Conservation (phyloP, 2,888 invertebrate species). For the Andrena minutula region DNA sequence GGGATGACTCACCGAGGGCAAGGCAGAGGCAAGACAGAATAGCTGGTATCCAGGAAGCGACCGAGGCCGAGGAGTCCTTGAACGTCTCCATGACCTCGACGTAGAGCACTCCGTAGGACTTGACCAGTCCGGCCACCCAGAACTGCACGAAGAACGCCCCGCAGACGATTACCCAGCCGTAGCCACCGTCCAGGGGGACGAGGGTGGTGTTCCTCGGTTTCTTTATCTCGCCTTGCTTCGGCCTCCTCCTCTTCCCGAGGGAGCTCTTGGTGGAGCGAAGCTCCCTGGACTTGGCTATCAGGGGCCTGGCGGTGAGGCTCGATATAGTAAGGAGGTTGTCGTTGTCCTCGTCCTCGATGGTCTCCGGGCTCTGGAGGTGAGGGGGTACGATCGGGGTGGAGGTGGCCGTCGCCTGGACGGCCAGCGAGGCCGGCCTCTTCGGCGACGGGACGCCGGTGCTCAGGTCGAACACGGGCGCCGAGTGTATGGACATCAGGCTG, state of each 20-base stretch:
- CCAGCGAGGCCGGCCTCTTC: slow-evolving; percentile 85
- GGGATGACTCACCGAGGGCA: slow-evolving; percentile 88
- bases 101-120: slow-evolving; percentile 92
- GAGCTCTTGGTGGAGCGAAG: slow-evolving; percentile 85
- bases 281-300: slow-evolving; percentile 90
- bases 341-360: slow-evolving; percentile 88
- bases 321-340: slow-evolving; percentile 91
- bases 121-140: slow-evolving; percentile 92
- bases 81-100: slow-evolving; percentile 93
- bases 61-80: slow-evolving; percentile 90
- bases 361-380: slow-evolving; percentile 83
- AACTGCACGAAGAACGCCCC: slow-evolving; percentile 93
- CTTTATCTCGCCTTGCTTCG: slow-evolving; percentile 61
- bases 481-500: slow-evolving; percentile 89
- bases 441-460: slow-evolving; percentile 76
- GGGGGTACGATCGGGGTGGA: slow-evolving; percentile 84
- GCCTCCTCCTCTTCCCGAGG: slow-evolving; percentile 61
- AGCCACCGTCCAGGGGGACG: slow-evolving; percentile 90
- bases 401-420: slow-evolving; percentile 84
- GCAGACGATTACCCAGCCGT: slow-evolving; percentile 92
- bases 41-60: slow-evolving; percentile 93
- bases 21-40: slow-evolving; percentile 91
- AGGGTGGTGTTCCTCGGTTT: slow-evolving; percentile 73
- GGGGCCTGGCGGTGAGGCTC: slow-evolving; percentile 90
- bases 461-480: slow-evolving; percentile 87